phyloP scores from a whole-genome alignment of 23 tunicate species.

The Trididemnum clinides region DNA sequence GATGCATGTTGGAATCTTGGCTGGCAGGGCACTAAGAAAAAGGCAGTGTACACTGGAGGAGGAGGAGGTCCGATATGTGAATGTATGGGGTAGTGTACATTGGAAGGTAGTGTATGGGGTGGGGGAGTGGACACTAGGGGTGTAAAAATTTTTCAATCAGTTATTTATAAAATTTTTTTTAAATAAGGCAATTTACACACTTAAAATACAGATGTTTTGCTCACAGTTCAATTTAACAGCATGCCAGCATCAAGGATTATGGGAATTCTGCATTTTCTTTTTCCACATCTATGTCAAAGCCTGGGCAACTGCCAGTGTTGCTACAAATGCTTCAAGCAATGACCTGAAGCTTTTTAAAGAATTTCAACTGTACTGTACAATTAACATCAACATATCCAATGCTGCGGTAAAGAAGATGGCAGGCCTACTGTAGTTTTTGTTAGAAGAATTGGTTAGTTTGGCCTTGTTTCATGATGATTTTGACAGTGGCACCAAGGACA shows the following conservation, averaged over 20 bases:
- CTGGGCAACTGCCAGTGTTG: neutral
- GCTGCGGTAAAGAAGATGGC: neutral
- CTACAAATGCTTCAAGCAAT: neutral
- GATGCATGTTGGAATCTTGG: too few species aligned
- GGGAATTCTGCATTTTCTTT: neutral
- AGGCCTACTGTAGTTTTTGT: neutral
- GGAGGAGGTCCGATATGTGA: too few species aligned
- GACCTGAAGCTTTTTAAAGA: neutral
- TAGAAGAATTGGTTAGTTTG: conserved; percentile 3
- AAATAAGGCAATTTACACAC: neutral
- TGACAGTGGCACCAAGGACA: neutral
- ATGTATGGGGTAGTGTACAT: too few species aligned
- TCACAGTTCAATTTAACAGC: neutral
- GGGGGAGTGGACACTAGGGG: too few species aligned
- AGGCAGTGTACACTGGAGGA: too few species aligned
- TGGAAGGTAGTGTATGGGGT: too few species aligned
- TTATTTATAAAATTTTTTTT: too few species aligned
- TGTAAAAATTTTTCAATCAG: too few species aligned
- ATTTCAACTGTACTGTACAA: neutral
- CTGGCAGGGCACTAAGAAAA: too few species aligned
- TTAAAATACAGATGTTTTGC: neutral
- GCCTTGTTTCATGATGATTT: neutral
- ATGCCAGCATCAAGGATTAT: neutral
- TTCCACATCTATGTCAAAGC: neutral
- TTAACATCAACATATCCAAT: neutral